Conservation (phyloP, 2,888 invertebrate species). For the Salticus scenicus region DNA sequence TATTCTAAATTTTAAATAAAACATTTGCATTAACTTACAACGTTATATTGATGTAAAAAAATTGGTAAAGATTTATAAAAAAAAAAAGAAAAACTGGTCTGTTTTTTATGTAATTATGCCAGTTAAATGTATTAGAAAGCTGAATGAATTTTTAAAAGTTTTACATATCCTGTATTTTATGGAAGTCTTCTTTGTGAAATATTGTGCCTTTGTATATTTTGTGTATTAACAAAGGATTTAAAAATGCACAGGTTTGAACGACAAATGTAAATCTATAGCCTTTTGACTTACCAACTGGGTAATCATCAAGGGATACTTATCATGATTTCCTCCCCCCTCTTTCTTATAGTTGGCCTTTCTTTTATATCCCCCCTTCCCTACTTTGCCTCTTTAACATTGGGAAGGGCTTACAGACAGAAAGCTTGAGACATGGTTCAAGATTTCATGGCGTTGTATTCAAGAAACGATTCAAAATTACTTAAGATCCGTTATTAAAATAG, state of each 20-base stretch:
- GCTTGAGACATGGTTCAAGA: background rate
- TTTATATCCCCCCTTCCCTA: background rate
- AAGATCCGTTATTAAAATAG: slow-evolving; percentile 7
- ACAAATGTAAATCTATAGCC: slow-evolving; percentile 67
- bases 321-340: slow-evolving; percentile 1
- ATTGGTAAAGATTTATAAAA: no score
- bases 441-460: background rate
- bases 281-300: slow-evolving; percentile 60
- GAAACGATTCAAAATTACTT: background rate
- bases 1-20: no score
- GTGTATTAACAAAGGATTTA: no score
- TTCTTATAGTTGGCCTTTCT: background rate
- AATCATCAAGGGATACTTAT: slow-evolving; percentile 50
- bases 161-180: no score
- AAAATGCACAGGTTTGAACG: slow-evolving; percentile 49
- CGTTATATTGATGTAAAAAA: no score
- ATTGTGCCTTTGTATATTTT: no score
- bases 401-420: slow-evolving; percentile 9
- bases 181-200: no score
- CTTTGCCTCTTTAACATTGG: background rate
- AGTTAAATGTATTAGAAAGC: no score
- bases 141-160: no score
- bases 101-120: no score
- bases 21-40: no score
- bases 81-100: no score